Conservation (phyloP, 2,797 vertebrate species). For the Polyboroides typus region DNA sequence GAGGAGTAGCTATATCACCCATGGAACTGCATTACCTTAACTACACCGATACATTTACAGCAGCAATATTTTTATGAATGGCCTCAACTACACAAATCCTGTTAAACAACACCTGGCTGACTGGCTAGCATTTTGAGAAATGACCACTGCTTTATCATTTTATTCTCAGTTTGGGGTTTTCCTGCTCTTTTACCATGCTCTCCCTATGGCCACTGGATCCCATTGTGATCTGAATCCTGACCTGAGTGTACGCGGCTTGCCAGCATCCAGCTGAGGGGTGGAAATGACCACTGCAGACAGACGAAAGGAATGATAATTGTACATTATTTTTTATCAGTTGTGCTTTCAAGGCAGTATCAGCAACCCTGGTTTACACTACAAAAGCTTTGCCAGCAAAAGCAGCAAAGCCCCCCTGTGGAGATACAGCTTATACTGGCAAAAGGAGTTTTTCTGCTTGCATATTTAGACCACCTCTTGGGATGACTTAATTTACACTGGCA, state of each 20-base stretch:
- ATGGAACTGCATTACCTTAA: not conserved
- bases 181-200: not conserved
- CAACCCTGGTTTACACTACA: not conserved
- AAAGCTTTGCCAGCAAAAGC: constrained; percentile 46
- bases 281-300: not conserved
- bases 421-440: constrained; percentile 43
- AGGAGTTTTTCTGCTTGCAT: constrained; percentile 10
- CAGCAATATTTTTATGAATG: not conserved
- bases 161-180: not conserved
- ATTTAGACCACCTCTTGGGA: constrained; percentile 41
- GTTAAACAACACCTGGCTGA: not conserved
- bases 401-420: not conserved
- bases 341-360: constrained; percentile 52
- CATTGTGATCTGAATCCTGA: not conserved
- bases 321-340: constrained; percentile 15
- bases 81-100: not conserved
- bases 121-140: not conserved
- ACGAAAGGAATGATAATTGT: not conserved
- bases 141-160: not conserved
- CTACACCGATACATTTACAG: not conserved
- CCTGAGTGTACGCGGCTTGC: not conserved
- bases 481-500: constrained; percentile 53
- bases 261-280: not conserved
- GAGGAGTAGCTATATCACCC: not conserved
- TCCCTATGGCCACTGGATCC: rapidly evolving